Conservation (phyloP, 2,797 vertebrate species). For the Molothrus ater region DNA sequence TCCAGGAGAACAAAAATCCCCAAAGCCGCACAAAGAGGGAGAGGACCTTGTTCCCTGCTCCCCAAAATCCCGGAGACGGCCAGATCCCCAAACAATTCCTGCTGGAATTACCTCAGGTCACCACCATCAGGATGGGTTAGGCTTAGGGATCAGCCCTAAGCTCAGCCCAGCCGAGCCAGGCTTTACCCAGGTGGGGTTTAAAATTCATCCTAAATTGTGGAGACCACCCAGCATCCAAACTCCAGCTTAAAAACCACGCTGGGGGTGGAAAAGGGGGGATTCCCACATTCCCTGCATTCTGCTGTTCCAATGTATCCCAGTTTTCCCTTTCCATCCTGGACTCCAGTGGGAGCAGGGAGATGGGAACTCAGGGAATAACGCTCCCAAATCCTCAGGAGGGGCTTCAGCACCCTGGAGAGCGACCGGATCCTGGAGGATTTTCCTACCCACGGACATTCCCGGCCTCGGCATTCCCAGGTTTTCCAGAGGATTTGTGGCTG, state of each 20-base stretch:
- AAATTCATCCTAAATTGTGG: accelerated
- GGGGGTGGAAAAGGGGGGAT: accelerated
- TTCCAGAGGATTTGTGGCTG: background rate
- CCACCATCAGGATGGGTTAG: accelerated
- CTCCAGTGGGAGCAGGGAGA: accelerated
- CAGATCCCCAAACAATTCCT: background rate
- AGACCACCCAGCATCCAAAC: background rate
- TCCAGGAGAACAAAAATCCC: background rate
- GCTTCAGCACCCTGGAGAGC: slow-evolving; percentile 77
- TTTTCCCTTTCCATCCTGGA: background rate
- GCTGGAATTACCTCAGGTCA: background rate
- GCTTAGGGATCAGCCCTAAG: background rate
- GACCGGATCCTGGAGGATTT: background rate
- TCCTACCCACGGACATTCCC: background rate
- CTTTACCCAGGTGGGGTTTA: background rate
- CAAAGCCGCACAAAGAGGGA: accelerated
- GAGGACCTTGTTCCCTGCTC: background rate
- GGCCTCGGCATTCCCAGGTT: accelerated
- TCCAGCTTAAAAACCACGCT: background rate
- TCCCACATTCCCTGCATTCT: background rate
- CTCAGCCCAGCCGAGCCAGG: background rate
- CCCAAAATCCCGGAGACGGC: background rate
- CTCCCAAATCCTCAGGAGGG: background rate
- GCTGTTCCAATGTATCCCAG: accelerated
- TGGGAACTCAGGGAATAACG: accelerated